Evolutionary conservation across 2,797 vertebrate genomes (phyloP), one percentile per base, ranked within the genome.

Genomic region (Phataginus tetradactyla): DNA sequence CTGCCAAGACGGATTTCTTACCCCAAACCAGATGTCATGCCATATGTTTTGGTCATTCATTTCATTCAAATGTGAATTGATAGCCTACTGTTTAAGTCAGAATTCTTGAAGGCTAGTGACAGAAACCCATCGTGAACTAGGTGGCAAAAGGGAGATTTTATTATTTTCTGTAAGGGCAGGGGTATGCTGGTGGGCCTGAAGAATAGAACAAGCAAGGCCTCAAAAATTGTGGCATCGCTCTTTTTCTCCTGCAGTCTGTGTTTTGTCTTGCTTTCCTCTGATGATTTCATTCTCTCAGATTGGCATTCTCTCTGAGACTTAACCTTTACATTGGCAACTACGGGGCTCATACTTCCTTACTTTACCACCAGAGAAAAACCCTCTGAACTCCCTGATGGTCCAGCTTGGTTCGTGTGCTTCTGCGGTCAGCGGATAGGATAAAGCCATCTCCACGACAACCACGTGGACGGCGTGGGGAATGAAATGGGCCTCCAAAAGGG

Each of bases 261-360:
- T 77, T 96, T 91, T 80, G 42, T 34, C n/a, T 85, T 84, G 45
- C 49, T 86, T 79, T 86, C 95, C 49, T 95, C 42, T 93, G 57
- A 87, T 64, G 7, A 5, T 57, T 92, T 85, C 7, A 34, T 95
- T 95, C 66, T 74, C 81, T 59, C 13, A 37, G 23, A 63, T 81
- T 68, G 64, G n/a, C 39, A 32, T 75, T 86, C 45, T 91, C 49
- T 78, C 7, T 59, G 57, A 89, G 11, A 89, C 15, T 77, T 95
- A 90, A 59, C 34, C 14, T 91, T 61, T 53, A n/a, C 59, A 75
- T 29, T 92, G 59, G 45, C 49, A 81, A 64, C 21, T 81, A 27
- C 18, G 77, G 71, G 15, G 18, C 8, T 94, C 63, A 69, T 8
- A 57, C 69, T 89, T 92, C 42, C 51, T 96, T 77, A 71, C 66